Base-by-base conservation (phyloP, 2,113 vertebrate species). In the Haemorhous mexicanus region DNA sequence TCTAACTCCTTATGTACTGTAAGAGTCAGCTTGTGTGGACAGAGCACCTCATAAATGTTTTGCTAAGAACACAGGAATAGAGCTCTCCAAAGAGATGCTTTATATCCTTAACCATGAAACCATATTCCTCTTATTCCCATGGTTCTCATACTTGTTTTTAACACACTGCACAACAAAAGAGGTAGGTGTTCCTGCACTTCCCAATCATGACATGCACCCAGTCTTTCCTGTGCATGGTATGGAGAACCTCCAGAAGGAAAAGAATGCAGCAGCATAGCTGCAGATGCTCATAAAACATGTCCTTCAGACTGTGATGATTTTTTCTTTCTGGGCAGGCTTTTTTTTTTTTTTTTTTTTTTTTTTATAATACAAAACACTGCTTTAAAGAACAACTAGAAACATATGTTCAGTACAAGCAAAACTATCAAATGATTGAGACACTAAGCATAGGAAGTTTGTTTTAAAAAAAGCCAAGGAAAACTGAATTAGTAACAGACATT, bases 301-400 rank as follows among this genome's bases (percentile, higher is more conserved):
- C 44, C 64, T 73, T 66, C 63, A 81, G 55, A 73, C n/a, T 37
- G 11, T n/a, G 41, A 63, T 41, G 46, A 68, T 1, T 61, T 66
- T 55, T 78, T 44, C 70, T 58, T 77, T 23, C 49, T 87, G 49
- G 16, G 41, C 28, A 24, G 47, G 59, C 86, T 44, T 83, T 21
- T 32, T 80, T 33, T 37, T 43, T 46, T 39, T 78, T 4, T 90
- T 47, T 86, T 83, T 41, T 41, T 41, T 39, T n/a, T 53, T 41
- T n/a, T 7, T 41, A 64, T 33, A 72, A 91, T 56, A 87, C 5
- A 90, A 47, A 93, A 93, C 49, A 85, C 16, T 49, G 52, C 50
- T 80, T 83, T 93, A 90, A 92, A 90, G 50, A 83, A 80, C 32
- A 90, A 67, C 61, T 44, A 85, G 75, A 84, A 94, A 90, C 72